Percentiles rank a stretch among this genome's conserved stretches.
phyloP scores from a whole-genome alignment of 37 sponge, comb jelly and placozoan species.

The Chondrosia reniformis region DNA sequence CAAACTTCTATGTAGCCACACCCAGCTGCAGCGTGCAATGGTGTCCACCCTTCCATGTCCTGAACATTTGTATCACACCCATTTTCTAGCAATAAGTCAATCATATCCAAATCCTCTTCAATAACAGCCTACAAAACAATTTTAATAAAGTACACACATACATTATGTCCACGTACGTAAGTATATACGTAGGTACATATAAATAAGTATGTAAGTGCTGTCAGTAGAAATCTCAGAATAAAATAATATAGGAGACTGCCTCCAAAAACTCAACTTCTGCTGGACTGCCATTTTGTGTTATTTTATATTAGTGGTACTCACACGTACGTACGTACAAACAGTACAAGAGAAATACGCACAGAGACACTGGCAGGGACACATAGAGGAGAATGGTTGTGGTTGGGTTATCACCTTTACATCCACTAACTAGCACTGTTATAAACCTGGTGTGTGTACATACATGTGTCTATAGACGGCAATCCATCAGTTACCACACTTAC shows the following conservation, averaged over 20 bases:
- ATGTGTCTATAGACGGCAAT: too few species aligned
- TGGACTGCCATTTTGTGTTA: not conserved
- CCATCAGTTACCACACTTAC: too few species aligned
- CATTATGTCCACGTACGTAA: not conserved
- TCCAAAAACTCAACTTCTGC: not conserved
- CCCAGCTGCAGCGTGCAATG: constrained; percentile 74
- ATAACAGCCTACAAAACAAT: constrained; percentile 19
- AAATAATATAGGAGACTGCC: not conserved
- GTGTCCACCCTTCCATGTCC: constrained; percentile 88
- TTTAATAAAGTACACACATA: not conserved
- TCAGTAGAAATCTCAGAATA: not conserved
- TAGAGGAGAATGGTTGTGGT: too few species aligned
- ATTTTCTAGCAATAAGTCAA: constrained; percentile 42
- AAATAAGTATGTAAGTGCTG: not conserved
- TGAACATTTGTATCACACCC: constrained; percentile 54
- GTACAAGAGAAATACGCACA: not conserved
- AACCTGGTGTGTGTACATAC: too few species aligned
- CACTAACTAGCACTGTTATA: too few species aligned
- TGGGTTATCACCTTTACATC: too few species aligned
- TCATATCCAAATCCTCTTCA: constrained; percentile 77
- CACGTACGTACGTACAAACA: not conserved
- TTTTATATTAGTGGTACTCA: not conserved
- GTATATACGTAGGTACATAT: not conserved
- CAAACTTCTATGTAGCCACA: constrained; percentile 61
- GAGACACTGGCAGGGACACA: not conserved